Percentiles rank a stretch among this genome's conserved stretches.
Conservation (phyloP, 2,888 invertebrate genomes). For the Neoascia interrupta region DNA sequence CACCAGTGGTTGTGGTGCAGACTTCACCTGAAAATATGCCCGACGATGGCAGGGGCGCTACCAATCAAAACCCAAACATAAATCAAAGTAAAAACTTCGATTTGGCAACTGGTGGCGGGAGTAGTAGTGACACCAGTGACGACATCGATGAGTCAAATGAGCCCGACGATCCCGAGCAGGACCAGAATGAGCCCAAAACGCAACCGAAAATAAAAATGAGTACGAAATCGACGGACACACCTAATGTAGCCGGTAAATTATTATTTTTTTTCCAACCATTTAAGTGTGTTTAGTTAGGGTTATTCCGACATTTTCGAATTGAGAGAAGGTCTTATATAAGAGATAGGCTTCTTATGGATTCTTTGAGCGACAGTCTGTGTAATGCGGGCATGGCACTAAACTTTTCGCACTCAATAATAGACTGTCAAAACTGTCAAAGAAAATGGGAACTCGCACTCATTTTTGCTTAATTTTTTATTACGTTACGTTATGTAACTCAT, state of each 20-base stretch:
- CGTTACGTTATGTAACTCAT: too few species aligned
- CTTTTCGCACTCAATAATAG: too few species aligned
- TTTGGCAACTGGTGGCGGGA: slow-evolving; percentile 36
- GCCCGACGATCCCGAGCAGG: slow-evolving; percentile 40
- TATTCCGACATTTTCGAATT: too few species aligned
- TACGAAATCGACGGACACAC: slow-evolving; percentile 70
- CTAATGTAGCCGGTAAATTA: slow-evolving; percentile 45
- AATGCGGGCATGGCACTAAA: too few species aligned
- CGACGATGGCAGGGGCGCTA: slow-evolving; percentile 54
- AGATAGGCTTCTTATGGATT: too few species aligned
- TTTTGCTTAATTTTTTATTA: too few species aligned
- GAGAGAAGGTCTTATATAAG: too few species aligned
- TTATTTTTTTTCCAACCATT: too few species aligned
- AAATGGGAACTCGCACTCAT: too few species aligned
- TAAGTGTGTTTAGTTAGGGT: too few species aligned
- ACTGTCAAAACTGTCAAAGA: too few species aligned
- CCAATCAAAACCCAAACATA: slow-evolving; percentile 73
- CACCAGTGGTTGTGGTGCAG: slow-evolving; percentile 74
- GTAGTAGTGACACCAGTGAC: slow-evolving; percentile 42
- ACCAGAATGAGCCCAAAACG: slow-evolving; percentile 72
- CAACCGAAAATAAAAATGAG: slow-evolving; percentile 73
- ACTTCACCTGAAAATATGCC: slow-evolving; percentile 63
- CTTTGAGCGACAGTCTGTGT: too few species aligned
- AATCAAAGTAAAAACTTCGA: slow-evolving; percentile 74
- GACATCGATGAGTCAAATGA: slow-evolving; percentile 47